phyloP scores from a whole-genome alignment of 1,140 invertebrate species.

The Papilio machaon region DNA sequence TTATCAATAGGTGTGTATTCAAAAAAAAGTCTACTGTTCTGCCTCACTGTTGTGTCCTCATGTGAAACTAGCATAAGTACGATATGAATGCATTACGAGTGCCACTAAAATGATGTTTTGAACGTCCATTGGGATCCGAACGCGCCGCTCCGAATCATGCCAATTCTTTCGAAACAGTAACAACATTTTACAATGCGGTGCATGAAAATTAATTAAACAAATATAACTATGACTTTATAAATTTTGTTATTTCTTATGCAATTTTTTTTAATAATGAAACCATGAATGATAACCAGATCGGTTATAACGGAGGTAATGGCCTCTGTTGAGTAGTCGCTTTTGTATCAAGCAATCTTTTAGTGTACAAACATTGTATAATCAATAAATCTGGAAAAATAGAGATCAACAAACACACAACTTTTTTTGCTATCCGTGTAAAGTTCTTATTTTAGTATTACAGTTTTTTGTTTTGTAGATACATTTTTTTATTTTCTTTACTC shows the following conservation, averaged over 20 bases:
- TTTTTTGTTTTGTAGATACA: not conserved
- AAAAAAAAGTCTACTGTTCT: not conserved
- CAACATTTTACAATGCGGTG: slow-evolving; percentile 5
- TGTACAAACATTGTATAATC: too few relatives aligned
- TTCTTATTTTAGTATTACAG: too few relatives aligned
- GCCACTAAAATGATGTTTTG: slow-evolving; percentile 40
- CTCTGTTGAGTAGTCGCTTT: not conserved
- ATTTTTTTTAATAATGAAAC: not conserved
- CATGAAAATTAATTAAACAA: slow-evolving; percentile 6
- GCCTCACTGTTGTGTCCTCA: too few relatives aligned
- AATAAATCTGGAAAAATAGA: too few relatives aligned
- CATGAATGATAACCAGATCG: not conserved
- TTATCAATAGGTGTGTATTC: too few relatives aligned
- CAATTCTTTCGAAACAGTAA: slow-evolving; percentile 10
- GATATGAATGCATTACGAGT: slow-evolving; percentile 33
- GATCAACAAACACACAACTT: too few relatives aligned
- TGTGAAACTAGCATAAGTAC: not conserved
- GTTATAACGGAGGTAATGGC: not conserved
- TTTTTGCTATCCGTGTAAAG: too few relatives aligned
- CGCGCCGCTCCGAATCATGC: slow-evolving; percentile 26
- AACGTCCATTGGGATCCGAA: slow-evolving; percentile 31
- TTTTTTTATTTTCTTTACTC: not conserved
- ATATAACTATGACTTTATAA: not conserved
- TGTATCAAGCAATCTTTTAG: not conserved
- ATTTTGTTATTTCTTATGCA: not conserved